Base-by-base conservation (phyloP, 2,888 invertebrate species). In the Andrena trimmerana region DNA sequence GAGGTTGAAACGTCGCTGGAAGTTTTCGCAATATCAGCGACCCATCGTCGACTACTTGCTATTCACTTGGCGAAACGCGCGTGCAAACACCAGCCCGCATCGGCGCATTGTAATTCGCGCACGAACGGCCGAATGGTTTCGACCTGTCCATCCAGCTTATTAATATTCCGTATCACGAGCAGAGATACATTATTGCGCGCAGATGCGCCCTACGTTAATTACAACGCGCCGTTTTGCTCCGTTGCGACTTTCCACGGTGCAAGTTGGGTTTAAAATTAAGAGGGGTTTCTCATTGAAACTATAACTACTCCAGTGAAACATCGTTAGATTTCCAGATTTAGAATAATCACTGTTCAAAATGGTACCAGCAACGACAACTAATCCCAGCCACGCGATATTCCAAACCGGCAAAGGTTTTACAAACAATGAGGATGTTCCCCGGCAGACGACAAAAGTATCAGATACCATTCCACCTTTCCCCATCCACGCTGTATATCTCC, bases 61-160 rank as follows among this genome's bases (percentile, higher is more conserved):
- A 86, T 86, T 86, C 86, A 78, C 65, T 57, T n/a, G 70, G 75
- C 78, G 80, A 67, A 82, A 73, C 82, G 77, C 72, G 73, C 69
- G 50, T 77, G 77, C 72, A 76, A 59, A 65, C 71, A 75, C 76
- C 72, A 50, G 76, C 84, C 84, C 86, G 86, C 86, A 86, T 86
- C 76, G 76, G 52, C 80, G 82, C 80, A 83, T 82, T 73, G 83
- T 84, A 78, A 84, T 84, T 84, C 63, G 79, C 84, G 63, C 70
- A 78, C 74, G 82, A 65, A 73, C 73, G 69, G 31, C 68, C 82
- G 57, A 75, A 75, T 71, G 68, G 72, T 71, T 78, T 71, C 78
- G 71, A 33, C 71, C 62, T 75, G 65, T 71, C 69, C 74, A 65
- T 67, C 62, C 29, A 60, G 67, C 63, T 71, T 71, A 60, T 81